phyloP scores from a whole-genome alignment of 2,888 invertebrate species.

The Pelosia muscerda region DNA sequence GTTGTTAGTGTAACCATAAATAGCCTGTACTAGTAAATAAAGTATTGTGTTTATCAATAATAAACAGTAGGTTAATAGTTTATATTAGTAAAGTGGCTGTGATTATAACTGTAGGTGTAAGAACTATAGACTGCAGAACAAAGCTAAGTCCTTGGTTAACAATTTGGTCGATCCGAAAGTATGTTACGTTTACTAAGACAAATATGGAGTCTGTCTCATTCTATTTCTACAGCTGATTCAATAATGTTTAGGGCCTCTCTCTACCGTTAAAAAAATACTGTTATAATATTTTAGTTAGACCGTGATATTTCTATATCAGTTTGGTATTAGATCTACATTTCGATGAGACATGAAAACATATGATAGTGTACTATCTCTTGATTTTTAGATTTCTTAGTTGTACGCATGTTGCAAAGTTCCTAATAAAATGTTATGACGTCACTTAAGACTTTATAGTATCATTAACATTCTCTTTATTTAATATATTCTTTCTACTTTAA shows the following conservation, averaged over 20 bases:
- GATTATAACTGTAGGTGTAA: slow-evolving; percentile 35
- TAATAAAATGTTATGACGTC: not conserved
- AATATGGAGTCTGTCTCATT: slow-evolving; percentile 61
- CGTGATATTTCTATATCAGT: not conserved
- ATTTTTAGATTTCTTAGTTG: not conserved
- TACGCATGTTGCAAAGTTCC: not conserved
- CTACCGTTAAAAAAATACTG: slow-evolving; percentile 14
- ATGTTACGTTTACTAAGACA: slow-evolving; percentile 74
- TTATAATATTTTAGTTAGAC: not conserved
- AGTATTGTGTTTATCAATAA: slow-evolving; percentile 23
- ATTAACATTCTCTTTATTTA: not conserved
- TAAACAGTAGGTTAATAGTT: slow-evolving; percentile 41
- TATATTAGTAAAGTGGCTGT: slow-evolving; percentile 47
- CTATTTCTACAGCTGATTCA: slow-evolving; percentile 56
- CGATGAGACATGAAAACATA: not conserved
- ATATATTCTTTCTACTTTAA: slow-evolving; percentile 1
- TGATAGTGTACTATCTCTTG: not conserved
- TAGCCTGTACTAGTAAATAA: slow-evolving; percentile 30
- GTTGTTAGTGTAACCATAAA: slow-evolving; percentile 20
- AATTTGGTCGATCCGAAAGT: slow-evolving; percentile 60
- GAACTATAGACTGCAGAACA: slow-evolving; percentile 59
- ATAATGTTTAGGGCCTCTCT: slow-evolving; percentile 27
- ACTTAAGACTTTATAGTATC: not conserved
- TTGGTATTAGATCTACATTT: not conserved
- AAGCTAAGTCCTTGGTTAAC: slow-evolving; percentile 77